Conservation (phyloP, 2,797 vertebrate genomes). For the Somateria mollissima region DNA sequence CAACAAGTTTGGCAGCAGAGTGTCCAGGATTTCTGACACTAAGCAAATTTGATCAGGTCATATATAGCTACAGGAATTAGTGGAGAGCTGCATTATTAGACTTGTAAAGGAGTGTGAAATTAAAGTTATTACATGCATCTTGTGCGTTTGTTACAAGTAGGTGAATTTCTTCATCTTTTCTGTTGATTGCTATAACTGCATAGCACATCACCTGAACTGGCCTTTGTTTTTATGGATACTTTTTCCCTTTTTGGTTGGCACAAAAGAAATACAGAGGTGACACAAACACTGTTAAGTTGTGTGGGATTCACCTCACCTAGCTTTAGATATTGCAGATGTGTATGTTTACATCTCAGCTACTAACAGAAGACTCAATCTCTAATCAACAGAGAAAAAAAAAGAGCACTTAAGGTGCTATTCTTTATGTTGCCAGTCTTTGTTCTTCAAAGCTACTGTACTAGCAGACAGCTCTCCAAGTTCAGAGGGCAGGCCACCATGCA, state of each 20-base stretch:
- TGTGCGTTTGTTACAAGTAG: not conserved
- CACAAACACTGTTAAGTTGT: not conserved
- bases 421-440: not conserved
- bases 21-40: not conserved
- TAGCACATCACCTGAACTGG: not conserved
- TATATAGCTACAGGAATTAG: not conserved
- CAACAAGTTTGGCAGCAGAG: not conserved
- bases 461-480: not conserved
- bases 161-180: not conserved
- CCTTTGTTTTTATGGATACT: not conserved
- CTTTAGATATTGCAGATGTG: not conserved
- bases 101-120: not conserved
- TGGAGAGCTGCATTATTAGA: not conserved
- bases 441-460: not conserved
- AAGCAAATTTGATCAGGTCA: not conserved
- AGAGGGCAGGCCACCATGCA: fast-evolving
- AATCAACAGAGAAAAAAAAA: not conserved
- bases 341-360: not conserved
- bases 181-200: not conserved
- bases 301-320: not conserved
- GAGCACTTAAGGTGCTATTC: not conserved
- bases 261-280: not conserved
- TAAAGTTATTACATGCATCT: not conserved
- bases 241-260: not conserved
- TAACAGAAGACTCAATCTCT: not conserved